These are phyloP conservation scores for Dermolepida albohirtum DNA, from an alignment of 2,888 invertebrate genomes.

Conservation along the genomic window DNA sequence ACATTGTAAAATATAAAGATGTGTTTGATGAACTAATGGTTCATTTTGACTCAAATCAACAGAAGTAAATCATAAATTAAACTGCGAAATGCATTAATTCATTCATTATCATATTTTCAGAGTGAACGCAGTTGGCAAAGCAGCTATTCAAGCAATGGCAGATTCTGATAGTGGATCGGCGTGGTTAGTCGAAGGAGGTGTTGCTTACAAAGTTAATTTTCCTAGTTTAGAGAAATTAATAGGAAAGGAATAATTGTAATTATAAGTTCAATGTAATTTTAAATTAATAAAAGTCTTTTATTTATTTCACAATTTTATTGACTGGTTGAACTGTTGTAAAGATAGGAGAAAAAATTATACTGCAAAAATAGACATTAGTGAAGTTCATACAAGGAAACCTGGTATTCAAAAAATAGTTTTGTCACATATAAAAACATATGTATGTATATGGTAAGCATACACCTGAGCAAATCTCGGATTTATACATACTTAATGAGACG, in stretches of 20 bases:
- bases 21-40: slow-evolving; percentile 1
- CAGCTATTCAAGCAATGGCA: slow-evolving; percentile 13
- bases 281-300: too few relatives aligned
- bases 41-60: not conserved
- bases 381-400: too few relatives aligned
- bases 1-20: slow-evolving; percentile 7
- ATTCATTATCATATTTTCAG: not conserved
- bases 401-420: too few relatives aligned
- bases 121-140: slow-evolving; percentile 12
- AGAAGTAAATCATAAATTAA: not conserved
- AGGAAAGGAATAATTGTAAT: not conserved
- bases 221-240: slow-evolving; percentile 14
- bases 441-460: too few relatives aligned
- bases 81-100: not conserved
- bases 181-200: slow-evolving; percentile 10
- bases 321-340: too few relatives aligned
- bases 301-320: too few relatives aligned
- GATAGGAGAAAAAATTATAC: too few relatives aligned
- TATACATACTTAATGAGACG: too few relatives aligned
- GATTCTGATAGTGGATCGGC: slow-evolving; percentile 27
- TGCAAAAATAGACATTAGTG: too few relatives aligned
- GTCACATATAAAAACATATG: too few relatives aligned
- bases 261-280: not conserved
- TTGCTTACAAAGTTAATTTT: slow-evolving; percentile 10
- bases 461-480: too few relatives aligned